Conservation (phyloP, 2,797 vertebrate genomes). For the Dipus sagitta region DNA sequence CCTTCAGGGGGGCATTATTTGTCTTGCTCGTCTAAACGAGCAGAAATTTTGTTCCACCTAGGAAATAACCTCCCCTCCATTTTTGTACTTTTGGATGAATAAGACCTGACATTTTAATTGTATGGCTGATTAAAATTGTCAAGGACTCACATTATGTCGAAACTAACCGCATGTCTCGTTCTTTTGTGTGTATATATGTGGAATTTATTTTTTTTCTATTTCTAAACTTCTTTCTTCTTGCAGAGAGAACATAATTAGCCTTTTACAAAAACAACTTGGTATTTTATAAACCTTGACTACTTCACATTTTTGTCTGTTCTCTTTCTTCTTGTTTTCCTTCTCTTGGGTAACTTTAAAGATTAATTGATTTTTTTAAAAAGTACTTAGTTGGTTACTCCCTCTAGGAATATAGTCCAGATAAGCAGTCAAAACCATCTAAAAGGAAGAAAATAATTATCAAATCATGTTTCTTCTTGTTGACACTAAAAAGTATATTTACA, state of each 20-base stretch:
- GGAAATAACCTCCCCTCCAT: background rate
- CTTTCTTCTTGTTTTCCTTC: constrained; percentile 42
- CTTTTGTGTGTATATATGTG: constrained; percentile 9
- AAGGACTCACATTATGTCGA: constrained; percentile 39
- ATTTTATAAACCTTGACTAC: constrained; percentile 39
- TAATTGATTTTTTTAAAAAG: constrained; percentile 61
- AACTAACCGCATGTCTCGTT: background rate
- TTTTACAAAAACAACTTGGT: constrained; percentile 38
- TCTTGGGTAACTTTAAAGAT: constrained; percentile 52
- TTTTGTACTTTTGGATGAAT: constrained; percentile 60
- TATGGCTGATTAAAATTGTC: constrained; percentile 55
- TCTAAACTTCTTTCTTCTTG: constrained; percentile 39
- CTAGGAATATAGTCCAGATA: constrained; percentile 39
- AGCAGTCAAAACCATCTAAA: constrained; percentile 47
- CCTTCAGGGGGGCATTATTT: background rate
- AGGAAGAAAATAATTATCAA: constrained; percentile 50
- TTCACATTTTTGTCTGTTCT: background rate
- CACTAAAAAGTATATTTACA: constrained; percentile 49
- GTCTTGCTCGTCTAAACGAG: constrained; percentile 45
- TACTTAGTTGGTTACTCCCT: constrained; percentile 3
- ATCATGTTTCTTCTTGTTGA: constrained; percentile 51
- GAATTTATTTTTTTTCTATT: constrained; percentile 55
- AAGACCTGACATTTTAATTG: constrained; percentile 61
- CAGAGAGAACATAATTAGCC: constrained; percentile 47
- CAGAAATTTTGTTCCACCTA: constrained; percentile 34